These are phyloP conservation scores for Proisotoma minuta DNA, from an alignment of 2,888 invertebrate genomes.

Conservation along the genomic window DNA sequence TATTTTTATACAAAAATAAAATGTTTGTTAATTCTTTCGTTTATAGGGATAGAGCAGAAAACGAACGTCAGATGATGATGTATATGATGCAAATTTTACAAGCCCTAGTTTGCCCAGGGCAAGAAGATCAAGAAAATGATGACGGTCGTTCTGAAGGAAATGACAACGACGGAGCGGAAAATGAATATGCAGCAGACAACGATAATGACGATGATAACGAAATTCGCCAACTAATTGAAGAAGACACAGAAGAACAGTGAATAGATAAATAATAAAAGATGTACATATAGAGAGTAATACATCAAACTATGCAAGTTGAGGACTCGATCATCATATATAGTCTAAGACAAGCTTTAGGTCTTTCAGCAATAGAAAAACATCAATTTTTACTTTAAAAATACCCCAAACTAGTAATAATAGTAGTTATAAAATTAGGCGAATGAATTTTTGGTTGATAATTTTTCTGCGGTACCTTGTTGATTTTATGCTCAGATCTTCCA, in stretches of 20 bases:
- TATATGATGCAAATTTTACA: constrained; percentile 47
- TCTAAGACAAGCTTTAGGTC: constrained; percentile 8
- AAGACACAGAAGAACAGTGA: constrained; percentile 28
- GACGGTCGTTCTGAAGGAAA: constrained; percentile 41
- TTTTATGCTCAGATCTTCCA: constrained; percentile 12
- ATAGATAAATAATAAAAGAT: constrained; percentile 2
- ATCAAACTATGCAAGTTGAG: background rate
- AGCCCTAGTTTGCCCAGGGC: constrained; percentile 45
- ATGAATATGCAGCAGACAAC: constrained; percentile 25
- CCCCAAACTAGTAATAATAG: background rate
- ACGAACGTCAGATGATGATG: constrained; percentile 46
- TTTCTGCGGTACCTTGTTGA: background rate
- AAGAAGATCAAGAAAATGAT: constrained; percentile 29
- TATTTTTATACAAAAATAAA: no score
- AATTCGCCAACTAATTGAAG: constrained; percentile 40
- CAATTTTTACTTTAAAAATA: background rate
- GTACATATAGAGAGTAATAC: constrained; percentile 2
- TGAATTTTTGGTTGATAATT: background rate
- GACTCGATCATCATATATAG: background rate
- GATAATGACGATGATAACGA: constrained; percentile 31
- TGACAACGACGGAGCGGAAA: constrained; percentile 21
- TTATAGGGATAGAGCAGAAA: constrained; percentile 46
- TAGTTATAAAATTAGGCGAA: background rate
- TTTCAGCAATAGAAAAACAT: constrained; percentile 10
- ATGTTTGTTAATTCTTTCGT: no score